A percentile compares a stretch with the other conserved stretches of the same genome.
phyloP scores from a whole-genome alignment of 2,113 vertebrate species.

The Marmota flaviventris region DNA sequence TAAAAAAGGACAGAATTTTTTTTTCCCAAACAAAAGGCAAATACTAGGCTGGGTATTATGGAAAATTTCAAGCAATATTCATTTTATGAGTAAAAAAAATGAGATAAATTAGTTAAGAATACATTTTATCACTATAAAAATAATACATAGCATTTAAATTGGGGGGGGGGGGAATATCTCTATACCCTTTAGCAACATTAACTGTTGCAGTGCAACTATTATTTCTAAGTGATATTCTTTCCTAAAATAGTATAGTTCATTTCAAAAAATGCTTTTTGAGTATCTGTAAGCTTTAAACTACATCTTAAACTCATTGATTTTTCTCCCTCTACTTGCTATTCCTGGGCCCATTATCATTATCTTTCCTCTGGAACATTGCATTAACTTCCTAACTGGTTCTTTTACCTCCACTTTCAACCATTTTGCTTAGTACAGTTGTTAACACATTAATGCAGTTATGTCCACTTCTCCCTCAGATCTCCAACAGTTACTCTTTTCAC shows the following conservation, averaged over 20 bases:
- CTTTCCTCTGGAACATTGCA: not conserved
- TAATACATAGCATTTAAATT: not conserved
- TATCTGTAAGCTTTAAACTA: not conserved
- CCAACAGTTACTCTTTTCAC: not conserved
- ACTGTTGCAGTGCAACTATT: not conserved
- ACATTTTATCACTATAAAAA: not conserved
- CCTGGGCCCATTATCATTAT: not conserved
- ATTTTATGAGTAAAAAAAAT: not conserved
- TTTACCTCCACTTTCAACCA: not conserved
- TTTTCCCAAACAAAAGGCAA: not conserved
- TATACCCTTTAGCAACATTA: constrained; percentile 21
- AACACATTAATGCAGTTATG: not conserved
- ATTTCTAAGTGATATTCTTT: constrained; percentile 6
- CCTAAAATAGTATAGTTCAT: constrained; percentile 22
- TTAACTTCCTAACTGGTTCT: not conserved
- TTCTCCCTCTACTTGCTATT: not conserved
- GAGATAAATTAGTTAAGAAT: constrained; percentile 12
- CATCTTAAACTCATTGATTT: not conserved
- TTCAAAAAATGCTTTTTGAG: constrained; percentile 37
- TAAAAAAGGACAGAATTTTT: not conserved
- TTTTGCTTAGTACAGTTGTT: not conserved
- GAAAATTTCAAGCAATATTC: constrained; percentile 35
- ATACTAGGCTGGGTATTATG: not conserved
- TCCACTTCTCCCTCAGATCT: not conserved
- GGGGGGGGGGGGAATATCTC: not conserved